phyloP scores from a whole-genome alignment of 1,140 invertebrate species.

The Micrasema longulum region DNA sequence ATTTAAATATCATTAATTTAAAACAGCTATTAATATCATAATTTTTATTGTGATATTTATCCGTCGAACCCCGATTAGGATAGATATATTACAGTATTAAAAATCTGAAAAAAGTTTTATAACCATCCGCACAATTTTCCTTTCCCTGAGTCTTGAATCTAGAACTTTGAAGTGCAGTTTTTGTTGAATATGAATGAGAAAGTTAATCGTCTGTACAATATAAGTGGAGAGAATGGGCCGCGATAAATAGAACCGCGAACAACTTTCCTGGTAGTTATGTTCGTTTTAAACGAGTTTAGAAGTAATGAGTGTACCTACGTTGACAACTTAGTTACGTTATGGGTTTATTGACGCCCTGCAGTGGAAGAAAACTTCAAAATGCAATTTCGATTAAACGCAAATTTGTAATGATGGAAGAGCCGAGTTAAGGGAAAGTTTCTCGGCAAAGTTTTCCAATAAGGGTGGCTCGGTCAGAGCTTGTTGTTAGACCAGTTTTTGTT shows the following conservation, averaged over 20 bases:
- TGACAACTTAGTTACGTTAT: constrained; percentile 5
- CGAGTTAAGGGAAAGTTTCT: constrained; percentile 28
- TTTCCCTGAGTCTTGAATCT: no score
- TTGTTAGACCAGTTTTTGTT: constrained; percentile 44
- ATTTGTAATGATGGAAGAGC: constrained; percentile 53
- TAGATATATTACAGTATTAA: no score
- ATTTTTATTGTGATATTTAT: no score
- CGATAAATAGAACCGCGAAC: background rate
- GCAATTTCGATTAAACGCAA: constrained; percentile 54
- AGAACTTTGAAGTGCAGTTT: no score
- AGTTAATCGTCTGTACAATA: background rate
- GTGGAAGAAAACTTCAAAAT: constrained; percentile 52
- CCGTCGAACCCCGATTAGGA: no score
- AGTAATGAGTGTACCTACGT: background rate
- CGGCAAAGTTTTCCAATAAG: constrained; percentile 53
- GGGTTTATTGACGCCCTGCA: constrained; percentile 30
- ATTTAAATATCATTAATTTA: no score
- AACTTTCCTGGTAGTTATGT: no score
- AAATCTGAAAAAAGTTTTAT: no score
- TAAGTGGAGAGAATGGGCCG: background rate
- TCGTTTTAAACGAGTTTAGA: no score
- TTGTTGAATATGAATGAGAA: background rate
- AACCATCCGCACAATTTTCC: no score
- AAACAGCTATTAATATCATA: no score
- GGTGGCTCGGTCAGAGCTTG: constrained; percentile 39